Evolutionary conservation across 2,113 vertebrate genomes (phyloP).

Genomic region (Percina caprodes): DNA sequence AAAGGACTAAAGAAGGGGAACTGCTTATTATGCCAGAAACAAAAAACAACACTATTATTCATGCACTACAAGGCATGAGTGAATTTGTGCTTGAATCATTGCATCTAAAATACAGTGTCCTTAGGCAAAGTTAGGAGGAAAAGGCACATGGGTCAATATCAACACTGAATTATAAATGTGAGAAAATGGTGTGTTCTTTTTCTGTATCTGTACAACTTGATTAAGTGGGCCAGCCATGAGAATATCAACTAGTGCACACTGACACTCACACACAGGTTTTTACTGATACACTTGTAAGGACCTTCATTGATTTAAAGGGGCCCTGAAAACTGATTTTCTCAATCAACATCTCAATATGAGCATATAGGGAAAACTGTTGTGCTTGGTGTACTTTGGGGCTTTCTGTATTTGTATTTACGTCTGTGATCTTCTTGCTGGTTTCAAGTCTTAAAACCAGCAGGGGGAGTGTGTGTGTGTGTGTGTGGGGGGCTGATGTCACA

Average conservation of each 20-base stretch:
- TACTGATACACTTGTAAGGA: neutral
- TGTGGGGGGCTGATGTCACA: neutral
- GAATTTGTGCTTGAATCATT: slow-evolving; percentile 16
- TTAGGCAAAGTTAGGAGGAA: slow-evolving; percentile 33
- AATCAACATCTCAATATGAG: neutral
- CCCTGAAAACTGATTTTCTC: neutral
- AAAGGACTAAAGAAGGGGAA: slow-evolving; percentile 19
- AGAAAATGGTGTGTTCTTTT: neutral
- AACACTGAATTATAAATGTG: slow-evolving; percentile 42
- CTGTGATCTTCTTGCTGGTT: neutral
- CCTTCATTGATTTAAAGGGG: neutral
- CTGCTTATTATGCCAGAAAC: slow-evolving; percentile 11
- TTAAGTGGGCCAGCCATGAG: slow-evolving; percentile 2
- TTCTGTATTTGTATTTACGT: neutral
- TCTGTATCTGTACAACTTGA: slow-evolving; percentile 9
- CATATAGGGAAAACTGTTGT: neutral
- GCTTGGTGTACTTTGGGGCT: neutral
- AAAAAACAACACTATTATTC: slow-evolving; percentile 28
- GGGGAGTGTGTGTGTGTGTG: no score
- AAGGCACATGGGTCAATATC: slow-evolving; percentile 34
- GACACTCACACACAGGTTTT: neutral
- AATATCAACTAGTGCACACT: slow-evolving; percentile 14
- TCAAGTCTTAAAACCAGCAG: neutral
- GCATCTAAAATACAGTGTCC: slow-evolving; percentile 35
- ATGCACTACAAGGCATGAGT: slow-evolving; percentile 8